Conservation (phyloP, 1,140 invertebrate species). For the Zaprionus nigranus region DNA sequence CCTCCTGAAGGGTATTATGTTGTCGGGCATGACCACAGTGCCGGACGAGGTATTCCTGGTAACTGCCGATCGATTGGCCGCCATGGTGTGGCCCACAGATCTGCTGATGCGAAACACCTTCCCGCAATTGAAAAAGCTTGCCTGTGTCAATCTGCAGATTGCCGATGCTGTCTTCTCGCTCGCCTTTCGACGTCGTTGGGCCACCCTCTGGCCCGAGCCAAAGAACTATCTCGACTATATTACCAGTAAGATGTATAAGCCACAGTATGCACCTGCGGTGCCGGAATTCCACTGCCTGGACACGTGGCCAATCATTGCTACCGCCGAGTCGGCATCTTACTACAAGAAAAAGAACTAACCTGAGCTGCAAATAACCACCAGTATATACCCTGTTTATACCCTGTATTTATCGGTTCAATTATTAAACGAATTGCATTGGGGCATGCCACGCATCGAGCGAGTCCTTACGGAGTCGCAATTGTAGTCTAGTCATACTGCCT, state of each 20-base stretch:
- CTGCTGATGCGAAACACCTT: slow-evolving; percentile 94
- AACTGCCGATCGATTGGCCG: slow-evolving; percentile 92
- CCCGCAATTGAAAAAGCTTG: slow-evolving; percentile 94
- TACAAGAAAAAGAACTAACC: slow-evolving; percentile 35
- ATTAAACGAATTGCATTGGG: slow-evolving; percentile 38
- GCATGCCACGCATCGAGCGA: slow-evolving; percentile 26
- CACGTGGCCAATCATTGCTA: slow-evolving; percentile 29
- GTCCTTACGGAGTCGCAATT: slow-evolving; percentile 34
- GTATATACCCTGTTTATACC: not conserved
- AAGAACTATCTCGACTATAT: slow-evolving; percentile 51
- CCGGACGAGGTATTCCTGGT: slow-evolving; percentile 95
- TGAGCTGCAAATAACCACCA: not conserved
- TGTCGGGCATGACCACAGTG: slow-evolving; percentile 92
- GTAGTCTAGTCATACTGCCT: slow-evolving; percentile 46
- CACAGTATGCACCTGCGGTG: not conserved
- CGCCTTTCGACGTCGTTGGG: slow-evolving; percentile 48
- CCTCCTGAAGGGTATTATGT: slow-evolving; percentile 93
- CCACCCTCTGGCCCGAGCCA: slow-evolving; percentile 59
- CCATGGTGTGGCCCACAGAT: slow-evolving; percentile 93
- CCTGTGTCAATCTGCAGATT: slow-evolving; percentile 94
- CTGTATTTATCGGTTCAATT: slow-evolving; percentile 23
- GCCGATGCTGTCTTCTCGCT: slow-evolving; percentile 90
- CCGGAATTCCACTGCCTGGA: slow-evolving; percentile 35
- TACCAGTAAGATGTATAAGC: slow-evolving; percentile 23
- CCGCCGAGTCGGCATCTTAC: slow-evolving; percentile 39